phyloP scores from a whole-genome alignment of 2,113 vertebrate species.

The Stegostoma tigrinum region DNA sequence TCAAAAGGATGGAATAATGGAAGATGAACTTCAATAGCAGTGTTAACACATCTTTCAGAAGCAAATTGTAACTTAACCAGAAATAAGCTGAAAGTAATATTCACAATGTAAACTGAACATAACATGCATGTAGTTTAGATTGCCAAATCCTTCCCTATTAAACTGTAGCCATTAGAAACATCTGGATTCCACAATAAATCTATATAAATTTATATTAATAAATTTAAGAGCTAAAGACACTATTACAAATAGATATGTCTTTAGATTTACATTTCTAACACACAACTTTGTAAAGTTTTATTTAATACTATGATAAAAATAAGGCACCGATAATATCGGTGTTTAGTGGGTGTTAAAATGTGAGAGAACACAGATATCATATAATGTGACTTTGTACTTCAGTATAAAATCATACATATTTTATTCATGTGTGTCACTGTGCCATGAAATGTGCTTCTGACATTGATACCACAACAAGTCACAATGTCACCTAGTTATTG shows the following conservation, averaged over 20 bases:
- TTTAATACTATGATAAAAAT: conserved; percentile 29
- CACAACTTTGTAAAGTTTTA: conserved; percentile 31
- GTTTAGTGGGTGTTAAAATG: conserved; percentile 34
- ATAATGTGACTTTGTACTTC: conserved; percentile 29
- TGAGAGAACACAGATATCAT: conserved; percentile 28
- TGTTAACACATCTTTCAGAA: background rate
- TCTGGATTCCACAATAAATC: conserved; percentile 34
- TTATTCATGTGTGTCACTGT: conserved; percentile 4
- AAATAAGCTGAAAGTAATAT: conserved; percentile 30
- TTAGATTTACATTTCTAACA: conserved; percentile 36
- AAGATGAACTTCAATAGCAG: conserved; percentile 5
- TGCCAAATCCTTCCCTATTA: conserved; percentile 25
- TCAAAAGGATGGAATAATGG: conserved; percentile 17
- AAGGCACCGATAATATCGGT: conserved; percentile 36
- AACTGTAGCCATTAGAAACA: conserved; percentile 22
- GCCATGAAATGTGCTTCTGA: conserved; percentile 28
- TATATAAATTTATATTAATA: conserved; percentile 18
- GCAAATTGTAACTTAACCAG: conserved; percentile 22
- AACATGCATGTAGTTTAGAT: conserved; percentile 20
- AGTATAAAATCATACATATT: conserved; percentile 29
- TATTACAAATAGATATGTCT: conserved; percentile 32
- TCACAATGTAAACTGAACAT: conserved; percentile 32
- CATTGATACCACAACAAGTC: conserved; percentile 28
- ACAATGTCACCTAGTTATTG: conserved; percentile 19
- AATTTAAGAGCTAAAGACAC: conserved; percentile 26